Evolutionary conservation across 2,113 vertebrate genomes (phyloP).

Genomic region (Syngnathus scovelli): DNA sequence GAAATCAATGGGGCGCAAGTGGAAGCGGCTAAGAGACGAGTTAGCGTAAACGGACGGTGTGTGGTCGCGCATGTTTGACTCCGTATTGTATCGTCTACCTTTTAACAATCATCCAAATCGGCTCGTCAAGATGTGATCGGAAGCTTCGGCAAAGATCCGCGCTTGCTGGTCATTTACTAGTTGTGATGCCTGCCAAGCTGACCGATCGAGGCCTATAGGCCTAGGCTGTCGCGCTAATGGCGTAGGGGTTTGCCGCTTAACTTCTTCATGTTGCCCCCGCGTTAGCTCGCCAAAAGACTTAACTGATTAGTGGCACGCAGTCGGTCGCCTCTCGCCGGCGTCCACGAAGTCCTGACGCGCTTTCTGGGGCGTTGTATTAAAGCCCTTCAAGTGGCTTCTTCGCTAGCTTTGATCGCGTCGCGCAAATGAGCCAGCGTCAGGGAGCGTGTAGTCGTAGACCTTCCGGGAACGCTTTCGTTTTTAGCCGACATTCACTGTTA

Average conservation of each 20-base stretch:
- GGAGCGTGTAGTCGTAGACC: conserved; percentile 36
- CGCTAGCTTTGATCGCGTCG: background rate
- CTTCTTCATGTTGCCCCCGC: conserved; percentile 49
- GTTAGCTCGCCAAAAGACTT: conserved; percentile 43
- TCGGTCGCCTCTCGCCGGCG: background rate
- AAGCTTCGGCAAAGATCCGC: conserved; percentile 18
- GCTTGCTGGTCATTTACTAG: conserved; percentile 16
- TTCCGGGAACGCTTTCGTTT: conserved; percentile 32
- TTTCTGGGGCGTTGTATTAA: background rate
- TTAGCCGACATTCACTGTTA: conserved; percentile 3
- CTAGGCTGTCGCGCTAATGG: conserved; percentile 32
- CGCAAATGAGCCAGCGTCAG: conserved; percentile 4
- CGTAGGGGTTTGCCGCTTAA: conserved; percentile 41
- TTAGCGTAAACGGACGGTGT: conserved; percentile 4
- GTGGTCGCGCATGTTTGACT: background rate
- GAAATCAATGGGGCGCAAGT: conserved; percentile 63
- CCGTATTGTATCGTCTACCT: background rate
- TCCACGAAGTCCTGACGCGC: background rate
- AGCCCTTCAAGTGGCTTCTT: background rate
- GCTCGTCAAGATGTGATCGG: background rate
- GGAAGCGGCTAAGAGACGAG: conserved; percentile 30
- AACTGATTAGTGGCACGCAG: conserved; percentile 32
- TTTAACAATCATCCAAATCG: background rate
- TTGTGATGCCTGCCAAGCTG: conserved; percentile 49
- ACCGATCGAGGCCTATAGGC: conserved; percentile 43